phyloP scores from a whole-genome alignment of 2,888 invertebrate genomes.

The Ormyrus rosae region DNA sequence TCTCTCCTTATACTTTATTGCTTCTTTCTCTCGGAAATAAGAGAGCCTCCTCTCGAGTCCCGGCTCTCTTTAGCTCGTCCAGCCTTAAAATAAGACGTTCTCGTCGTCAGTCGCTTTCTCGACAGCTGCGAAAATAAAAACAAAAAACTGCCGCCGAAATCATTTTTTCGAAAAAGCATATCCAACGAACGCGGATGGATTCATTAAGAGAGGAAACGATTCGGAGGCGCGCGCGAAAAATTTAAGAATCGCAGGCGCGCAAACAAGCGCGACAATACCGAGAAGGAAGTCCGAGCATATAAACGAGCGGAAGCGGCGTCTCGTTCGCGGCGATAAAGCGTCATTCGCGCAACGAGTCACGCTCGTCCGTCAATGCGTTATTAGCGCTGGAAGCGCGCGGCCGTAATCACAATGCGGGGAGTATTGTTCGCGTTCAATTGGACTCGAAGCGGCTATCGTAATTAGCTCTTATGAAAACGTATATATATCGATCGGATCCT shows the following conservation, averaged over 20 bases:
- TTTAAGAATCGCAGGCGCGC: not conserved
- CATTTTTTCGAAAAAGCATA: too few relatives aligned
- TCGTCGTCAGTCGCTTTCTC: too few relatives aligned
- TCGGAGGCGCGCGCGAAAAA: not conserved
- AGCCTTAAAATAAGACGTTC: too few relatives aligned
- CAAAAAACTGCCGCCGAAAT: too few relatives aligned
- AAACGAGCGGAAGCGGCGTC: slow-evolving; percentile 21
- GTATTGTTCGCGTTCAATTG: too few relatives aligned
- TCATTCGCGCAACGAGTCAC: slow-evolving; percentile 3
- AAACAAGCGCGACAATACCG: not conserved
- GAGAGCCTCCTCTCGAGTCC: not conserved
- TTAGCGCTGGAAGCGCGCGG: not conserved
- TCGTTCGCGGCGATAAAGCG: slow-evolving; percentile 7
- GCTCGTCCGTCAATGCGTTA: not conserved
- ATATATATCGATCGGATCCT: too few relatives aligned
- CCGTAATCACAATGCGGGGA: not conserved
- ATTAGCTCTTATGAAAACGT: not conserved
- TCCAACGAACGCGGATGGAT: too few relatives aligned
- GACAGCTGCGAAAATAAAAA: too few relatives aligned
- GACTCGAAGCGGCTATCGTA: not conserved
- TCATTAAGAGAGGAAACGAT: too few relatives aligned
- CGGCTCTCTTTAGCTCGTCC: too few relatives aligned
- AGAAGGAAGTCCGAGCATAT: slow-evolving; percentile 21
- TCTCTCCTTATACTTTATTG: not conserved
- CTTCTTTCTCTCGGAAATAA: not conserved